phyloP scores from a whole-genome alignment of 2,888 invertebrate genomes.

The Carterocephalus palaemon region DNA sequence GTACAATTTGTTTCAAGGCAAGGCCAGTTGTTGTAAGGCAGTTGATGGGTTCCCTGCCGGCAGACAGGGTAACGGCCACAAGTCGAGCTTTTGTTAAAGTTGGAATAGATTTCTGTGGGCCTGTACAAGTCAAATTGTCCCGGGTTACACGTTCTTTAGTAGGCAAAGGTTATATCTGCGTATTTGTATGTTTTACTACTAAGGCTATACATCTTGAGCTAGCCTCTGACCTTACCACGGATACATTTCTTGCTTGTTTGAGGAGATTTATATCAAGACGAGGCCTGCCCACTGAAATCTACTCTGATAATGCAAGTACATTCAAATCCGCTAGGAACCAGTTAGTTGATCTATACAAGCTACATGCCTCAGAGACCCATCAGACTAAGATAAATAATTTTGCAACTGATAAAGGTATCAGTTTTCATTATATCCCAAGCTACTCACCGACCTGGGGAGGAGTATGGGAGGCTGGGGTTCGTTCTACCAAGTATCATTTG shows the following conservation, averaged over 20 bases:
- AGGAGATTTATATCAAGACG: slow-evolving; percentile 4
- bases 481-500: slow-evolving; percentile 27
- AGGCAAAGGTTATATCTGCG: slow-evolving; percentile 6
- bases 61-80: neutral
- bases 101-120: slow-evolving; percentile 17
- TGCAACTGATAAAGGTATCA: neutral
- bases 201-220: slow-evolving; percentile 14
- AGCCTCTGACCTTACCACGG: slow-evolving; percentile 13
- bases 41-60: slow-evolving; percentile 12
- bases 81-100: neutral
- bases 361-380: neutral
- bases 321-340: slow-evolving; percentile 7
- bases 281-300: neutral
- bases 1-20: too few species aligned
- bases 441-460: slow-evolving; percentile 29
- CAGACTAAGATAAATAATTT: neutral
- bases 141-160: neutral
- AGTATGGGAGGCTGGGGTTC: slow-evolving; percentile 26
- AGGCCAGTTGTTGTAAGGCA: too few species aligned
- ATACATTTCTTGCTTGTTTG: slow-evolving; percentile 11
- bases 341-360: slow-evolving; percentile 8
- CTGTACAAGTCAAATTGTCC: neutral
- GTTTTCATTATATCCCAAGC: neutral
- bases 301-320: slow-evolving; percentile 4
- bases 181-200: slow-evolving; percentile 2